Percentiles rank a stretch among this genome's conserved stretches.
These are phyloP conservation scores for Mesocricetus auratus DNA, from an alignment of 2,113 vertebrate species.

Conservation along the genomic window DNA sequence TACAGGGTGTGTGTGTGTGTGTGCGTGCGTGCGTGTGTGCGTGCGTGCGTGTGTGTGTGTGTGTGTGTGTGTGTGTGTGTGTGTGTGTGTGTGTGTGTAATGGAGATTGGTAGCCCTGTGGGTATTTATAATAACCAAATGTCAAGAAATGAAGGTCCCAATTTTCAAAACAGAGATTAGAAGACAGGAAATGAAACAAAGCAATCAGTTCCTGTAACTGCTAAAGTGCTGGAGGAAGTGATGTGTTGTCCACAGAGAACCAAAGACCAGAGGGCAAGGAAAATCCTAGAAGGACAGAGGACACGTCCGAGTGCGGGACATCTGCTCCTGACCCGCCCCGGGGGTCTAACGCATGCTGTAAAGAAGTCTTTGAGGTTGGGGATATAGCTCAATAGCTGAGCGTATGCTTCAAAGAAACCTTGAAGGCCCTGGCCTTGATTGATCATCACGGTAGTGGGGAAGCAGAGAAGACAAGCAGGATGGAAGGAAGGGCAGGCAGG, in stretches of 20 bases:
- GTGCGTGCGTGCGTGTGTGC: neutral
- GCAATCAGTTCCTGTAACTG: neutral
- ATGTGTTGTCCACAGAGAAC: slow-evolving; percentile 19
- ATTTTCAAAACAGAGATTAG: neutral
- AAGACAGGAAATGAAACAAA: neutral
- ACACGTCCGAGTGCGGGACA: neutral
- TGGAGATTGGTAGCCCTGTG: neutral
- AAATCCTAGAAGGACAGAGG: neutral
- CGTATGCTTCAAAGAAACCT: neutral
- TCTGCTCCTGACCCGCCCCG: too few species aligned
- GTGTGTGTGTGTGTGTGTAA: neutral
- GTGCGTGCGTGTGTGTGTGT: neutral
- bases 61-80: neutral
- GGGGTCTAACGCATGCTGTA: neutral
- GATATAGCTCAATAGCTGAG: neutral
- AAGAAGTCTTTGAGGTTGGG: neutral
- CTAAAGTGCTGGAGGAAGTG: neutral
- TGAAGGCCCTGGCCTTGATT: neutral
- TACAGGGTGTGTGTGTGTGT: neutral
- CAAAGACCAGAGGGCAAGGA: neutral
- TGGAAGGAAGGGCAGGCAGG: neutral
- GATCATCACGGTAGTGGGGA: neutral
- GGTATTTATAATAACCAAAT: neutral
- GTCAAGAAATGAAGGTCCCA: neutral
- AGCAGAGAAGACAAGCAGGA: neutral